phyloP scores from a whole-genome alignment of 2,888 invertebrate genomes.

The Entomobrya proxima region DNA sequence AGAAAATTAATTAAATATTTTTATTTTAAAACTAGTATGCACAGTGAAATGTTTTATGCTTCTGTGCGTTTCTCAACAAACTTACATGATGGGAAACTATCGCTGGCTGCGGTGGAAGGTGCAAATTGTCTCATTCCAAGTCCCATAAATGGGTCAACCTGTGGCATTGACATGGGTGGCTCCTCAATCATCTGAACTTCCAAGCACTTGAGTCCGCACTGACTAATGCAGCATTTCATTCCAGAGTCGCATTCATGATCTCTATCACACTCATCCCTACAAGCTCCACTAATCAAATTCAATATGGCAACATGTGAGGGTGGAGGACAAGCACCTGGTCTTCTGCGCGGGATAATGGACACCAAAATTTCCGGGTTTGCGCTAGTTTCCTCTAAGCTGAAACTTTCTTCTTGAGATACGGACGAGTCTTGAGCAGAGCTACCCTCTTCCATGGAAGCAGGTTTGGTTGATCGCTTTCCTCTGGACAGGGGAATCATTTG shows the following conservation, averaged over 20 bases:
- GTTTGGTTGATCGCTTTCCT: constrained; percentile 37
- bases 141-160: constrained; percentile 45
- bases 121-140: background rate
- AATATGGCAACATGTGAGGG: constrained; percentile 74
- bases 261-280: constrained; percentile 74
- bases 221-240: constrained; percentile 75
- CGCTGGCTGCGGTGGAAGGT: constrained; percentile 44
- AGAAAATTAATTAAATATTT: background rate
- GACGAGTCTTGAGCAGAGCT: constrained; percentile 45
- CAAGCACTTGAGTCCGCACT: constrained; percentile 75
- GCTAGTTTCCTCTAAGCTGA: constrained; percentile 49
- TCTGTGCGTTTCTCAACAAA: too few relatives aligned
- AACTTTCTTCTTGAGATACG: constrained; percentile 56
- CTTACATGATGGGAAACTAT: constrained; percentile 52
- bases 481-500: constrained; percentile 51
- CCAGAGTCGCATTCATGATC: constrained; percentile 75
- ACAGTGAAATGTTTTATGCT: background rate
- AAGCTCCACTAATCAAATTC: constrained; percentile 73
- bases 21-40: constrained; percentile 1
- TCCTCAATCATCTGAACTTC: constrained; percentile 57
- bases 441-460: constrained; percentile 47
- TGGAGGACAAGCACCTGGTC: constrained; percentile 74
- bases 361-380: constrained; percentile 68
- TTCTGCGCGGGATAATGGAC: constrained; percentile 72
- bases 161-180: background rate